Evolutionary conservation across 2,888 invertebrate species (phyloP).

Genomic region (Sminthurinus aureus): DNA sequence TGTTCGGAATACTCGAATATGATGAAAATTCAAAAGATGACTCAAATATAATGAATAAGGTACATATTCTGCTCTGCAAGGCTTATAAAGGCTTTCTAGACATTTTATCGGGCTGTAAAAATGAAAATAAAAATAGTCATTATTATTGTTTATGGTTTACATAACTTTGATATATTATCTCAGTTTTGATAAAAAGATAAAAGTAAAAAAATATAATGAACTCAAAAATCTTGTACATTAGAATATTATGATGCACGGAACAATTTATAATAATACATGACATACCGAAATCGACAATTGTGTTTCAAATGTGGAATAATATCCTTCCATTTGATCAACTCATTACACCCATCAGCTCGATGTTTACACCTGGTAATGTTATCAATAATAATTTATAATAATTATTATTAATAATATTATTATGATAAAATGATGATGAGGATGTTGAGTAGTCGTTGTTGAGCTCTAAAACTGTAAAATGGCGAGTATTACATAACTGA

Average conservation of each 20-base stretch:
- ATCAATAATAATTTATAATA: no score
- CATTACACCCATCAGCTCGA: conserved; percentile 13
- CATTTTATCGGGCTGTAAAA: conserved; percentile 21
- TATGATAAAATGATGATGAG: no score
- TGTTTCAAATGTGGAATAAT: conserved; percentile 15
- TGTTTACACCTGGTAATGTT: conserved; percentile 29
- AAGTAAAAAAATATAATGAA: no score
- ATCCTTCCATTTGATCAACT: not conserved
- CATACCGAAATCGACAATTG: conserved; percentile 25
- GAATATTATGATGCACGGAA: not conserved
- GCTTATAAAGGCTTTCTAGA: not conserved
- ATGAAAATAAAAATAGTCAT: not conserved
- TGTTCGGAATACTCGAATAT: not conserved
- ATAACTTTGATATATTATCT: no score
- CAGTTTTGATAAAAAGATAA: no score
- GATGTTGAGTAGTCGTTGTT: no score
- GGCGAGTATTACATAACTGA: no score
- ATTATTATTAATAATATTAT: no score
- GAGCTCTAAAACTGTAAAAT: no score
- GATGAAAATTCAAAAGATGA: conserved; percentile 19
- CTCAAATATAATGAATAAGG: not conserved
- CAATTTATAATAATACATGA: not conserved
- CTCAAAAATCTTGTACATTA: not conserved
- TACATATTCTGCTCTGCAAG: conserved; percentile 15
- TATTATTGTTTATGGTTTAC: not conserved